Evolutionary conservation across 1,140 invertebrate species (phyloP).

Genomic region (Macrosteles quadrilineatus): DNA sequence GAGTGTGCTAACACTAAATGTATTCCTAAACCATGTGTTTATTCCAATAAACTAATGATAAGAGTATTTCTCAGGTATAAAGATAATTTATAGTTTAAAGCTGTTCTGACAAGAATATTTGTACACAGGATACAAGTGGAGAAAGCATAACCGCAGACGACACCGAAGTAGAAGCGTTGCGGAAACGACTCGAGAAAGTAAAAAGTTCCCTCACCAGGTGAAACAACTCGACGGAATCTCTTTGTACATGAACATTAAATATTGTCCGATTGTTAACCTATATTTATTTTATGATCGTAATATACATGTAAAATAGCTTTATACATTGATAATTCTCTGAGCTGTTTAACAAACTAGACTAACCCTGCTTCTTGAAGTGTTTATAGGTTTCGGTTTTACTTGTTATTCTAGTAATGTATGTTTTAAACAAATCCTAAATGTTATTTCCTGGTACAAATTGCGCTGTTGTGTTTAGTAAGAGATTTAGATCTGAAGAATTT

Average conservation of each 20-base stretch:
- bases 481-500: too few species aligned
- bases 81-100: neutral
- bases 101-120: neutral
- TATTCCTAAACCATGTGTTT: neutral
- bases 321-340: neutral
- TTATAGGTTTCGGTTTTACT: too few species aligned
- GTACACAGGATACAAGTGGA: neutral
- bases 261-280: constrained; percentile 8
- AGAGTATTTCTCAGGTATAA: neutral
- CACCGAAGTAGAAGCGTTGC: neutral
- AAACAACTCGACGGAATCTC: neutral
- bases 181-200: neutral
- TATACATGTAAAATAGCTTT: constrained; percentile 13
- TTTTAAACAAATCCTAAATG: too few species aligned
- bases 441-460: too few species aligned
- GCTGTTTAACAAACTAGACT: too few species aligned
- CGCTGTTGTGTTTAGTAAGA: too few species aligned
- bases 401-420: too few species aligned
- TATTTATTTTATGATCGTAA: neutral
- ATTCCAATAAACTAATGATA: neutral
- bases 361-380: too few species aligned
- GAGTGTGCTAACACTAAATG: neutral
- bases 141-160: neutral
- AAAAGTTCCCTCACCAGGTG: neutral
- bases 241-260: constrained; percentile 15